A percentile compares a stretch with the other conserved stretches of the same genome.
Evolutionary conservation across 2,113 vertebrate genomes (phyloP).

Genomic region (Pelodiscus sinensis): DNA sequence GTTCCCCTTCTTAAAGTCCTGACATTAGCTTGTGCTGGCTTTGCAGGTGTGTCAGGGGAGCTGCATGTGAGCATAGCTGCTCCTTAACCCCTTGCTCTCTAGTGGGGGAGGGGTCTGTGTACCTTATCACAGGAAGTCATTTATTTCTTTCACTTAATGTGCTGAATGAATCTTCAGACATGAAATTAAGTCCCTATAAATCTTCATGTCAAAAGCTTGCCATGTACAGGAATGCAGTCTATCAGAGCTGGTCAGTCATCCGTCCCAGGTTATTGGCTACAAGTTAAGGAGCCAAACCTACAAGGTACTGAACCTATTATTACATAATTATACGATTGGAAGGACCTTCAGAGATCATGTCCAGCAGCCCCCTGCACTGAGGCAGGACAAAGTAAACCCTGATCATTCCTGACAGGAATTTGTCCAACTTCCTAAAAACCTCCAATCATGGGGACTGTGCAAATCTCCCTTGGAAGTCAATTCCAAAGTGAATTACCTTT

Average conservation of each 20-base stretch:
- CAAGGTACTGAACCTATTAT: neutral
- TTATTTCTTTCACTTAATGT: neutral
- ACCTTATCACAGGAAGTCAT: neutral
- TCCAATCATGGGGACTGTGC: neutral
- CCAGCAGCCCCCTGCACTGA: neutral
- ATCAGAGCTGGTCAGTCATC: rapidly evolving
- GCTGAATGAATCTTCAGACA: neutral
- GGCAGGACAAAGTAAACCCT: neutral
- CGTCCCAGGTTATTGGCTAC: neutral
- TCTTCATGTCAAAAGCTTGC: neutral
- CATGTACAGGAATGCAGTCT: rapidly evolving
- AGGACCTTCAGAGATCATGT: neutral
- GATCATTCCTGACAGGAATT: neutral
- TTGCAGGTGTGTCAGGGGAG: neutral
- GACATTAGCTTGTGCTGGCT: neutral
- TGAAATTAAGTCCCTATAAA: neutral
- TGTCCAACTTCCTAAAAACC: neutral
- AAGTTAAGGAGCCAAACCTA: neutral
- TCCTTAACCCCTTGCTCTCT: neutral
- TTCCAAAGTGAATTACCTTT: neutral
- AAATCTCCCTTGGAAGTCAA: neutral
- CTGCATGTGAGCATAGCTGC: neutral
- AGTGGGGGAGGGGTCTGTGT: neutral
- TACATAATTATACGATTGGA: neutral
- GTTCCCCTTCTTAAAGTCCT: neutral